Percentiles rank a stretch among this genome's conserved stretches.
These are phyloP conservation scores for Dendrocincla fuliginosa DNA, from an alignment of 2,797 vertebrate species.

Conservation along the genomic window DNA sequence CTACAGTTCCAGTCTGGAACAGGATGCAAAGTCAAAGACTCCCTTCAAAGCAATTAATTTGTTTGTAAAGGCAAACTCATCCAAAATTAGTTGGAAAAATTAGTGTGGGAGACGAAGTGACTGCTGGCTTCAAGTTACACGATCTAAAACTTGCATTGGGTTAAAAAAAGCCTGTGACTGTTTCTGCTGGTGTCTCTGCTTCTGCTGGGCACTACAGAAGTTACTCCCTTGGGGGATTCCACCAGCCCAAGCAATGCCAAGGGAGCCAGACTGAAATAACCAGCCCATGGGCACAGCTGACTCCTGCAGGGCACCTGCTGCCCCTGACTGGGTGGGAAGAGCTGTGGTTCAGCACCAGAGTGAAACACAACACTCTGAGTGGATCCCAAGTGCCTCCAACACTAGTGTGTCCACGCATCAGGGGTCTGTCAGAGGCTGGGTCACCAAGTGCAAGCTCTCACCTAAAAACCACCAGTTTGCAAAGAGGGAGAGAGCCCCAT, in stretches of 20 bases:
- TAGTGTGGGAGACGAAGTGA: not conserved
- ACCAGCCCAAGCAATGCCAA: not conserved
- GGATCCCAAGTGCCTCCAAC: not conserved
- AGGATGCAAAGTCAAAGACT: not conserved
- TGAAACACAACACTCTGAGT: not conserved
- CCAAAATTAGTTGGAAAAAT: not conserved
- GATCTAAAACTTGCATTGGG: not conserved
- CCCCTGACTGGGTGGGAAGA: not conserved
- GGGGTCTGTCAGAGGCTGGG: not conserved
- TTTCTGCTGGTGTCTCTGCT: constrained; percentile 16
- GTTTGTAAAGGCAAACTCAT: not conserved
- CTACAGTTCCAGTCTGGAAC: not conserved
- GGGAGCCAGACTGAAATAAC: not conserved
- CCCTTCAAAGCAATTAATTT: not conserved
- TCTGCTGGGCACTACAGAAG: not conserved
- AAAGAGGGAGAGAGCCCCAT: not conserved
- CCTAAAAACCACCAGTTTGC: not conserved
- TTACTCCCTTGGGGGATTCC: not conserved
- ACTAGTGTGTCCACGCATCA: fast-evolving
- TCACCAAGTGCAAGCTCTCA: not conserved
- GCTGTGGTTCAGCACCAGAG: not conserved
- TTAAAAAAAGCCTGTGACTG: constrained; percentile 16
- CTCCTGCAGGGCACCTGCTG: not conserved
- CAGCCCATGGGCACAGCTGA: not conserved
- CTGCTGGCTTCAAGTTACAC: not conserved